These are phyloP conservation scores for Solenopsis fugax DNA, from an alignment of 1,140 invertebrate species.

Conservation along the genomic window DNA sequence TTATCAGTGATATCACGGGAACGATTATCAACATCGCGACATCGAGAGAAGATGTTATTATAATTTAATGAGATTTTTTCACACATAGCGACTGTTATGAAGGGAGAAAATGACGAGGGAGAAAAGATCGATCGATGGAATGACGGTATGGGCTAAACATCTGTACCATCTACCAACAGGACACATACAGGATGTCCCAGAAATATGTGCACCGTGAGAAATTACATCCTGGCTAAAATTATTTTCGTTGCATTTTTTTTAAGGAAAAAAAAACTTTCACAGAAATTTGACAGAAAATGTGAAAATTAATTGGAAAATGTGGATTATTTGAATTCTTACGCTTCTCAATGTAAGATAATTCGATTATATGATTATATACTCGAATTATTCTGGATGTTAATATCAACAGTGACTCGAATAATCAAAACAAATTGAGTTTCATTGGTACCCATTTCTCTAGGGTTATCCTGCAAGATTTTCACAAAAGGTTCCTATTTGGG, in stretches of 20 bases:
- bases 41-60: conserved; percentile 47
- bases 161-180: conserved; percentile 14
- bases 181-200: conserved; percentile 19
- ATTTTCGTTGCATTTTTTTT: neutral
- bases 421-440: conserved; percentile 3
- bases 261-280: neutral
- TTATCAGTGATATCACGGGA: neutral
- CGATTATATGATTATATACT: conserved; percentile 9
- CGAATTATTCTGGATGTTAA: neutral
- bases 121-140: conserved; percentile 34
- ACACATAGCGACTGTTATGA: conserved; percentile 23
- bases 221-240: neutral
- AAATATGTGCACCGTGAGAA: conserved; percentile 2
- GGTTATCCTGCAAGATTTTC: conserved; percentile 5
- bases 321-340: neutral
- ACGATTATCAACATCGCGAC: conserved; percentile 23
- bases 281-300: neutral
- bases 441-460: neutral
- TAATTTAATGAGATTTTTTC: conserved; percentile 53
- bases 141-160: conserved; percentile 38
- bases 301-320: neutral
- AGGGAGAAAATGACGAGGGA: conserved; percentile 40
- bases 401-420: neutral
- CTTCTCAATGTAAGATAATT: conserved; percentile 11
- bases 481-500: neutral